Evolutionary conservation across 1,140 invertebrate species (phyloP).

Genomic region (Drosophila kohkoa): DNA sequence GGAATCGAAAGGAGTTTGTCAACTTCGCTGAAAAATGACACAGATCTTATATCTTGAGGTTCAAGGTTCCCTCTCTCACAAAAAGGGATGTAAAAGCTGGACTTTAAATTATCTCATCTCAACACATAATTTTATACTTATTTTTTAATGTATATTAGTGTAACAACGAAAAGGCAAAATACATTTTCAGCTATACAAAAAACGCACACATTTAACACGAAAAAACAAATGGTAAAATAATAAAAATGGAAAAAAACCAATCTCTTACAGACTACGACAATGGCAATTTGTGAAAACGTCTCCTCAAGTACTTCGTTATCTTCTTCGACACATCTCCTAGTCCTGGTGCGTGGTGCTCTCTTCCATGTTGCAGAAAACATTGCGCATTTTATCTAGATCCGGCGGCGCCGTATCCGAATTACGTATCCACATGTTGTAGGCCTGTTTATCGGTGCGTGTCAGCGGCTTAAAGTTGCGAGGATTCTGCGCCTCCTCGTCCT

Average conservation of each 20-base stretch:
- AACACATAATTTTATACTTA: constrained; percentile 9
- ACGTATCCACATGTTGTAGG: constrained; percentile 80
- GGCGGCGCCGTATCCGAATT: constrained; percentile 81
- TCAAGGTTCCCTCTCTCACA: constrained; percentile 17
- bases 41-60: constrained; percentile 11
- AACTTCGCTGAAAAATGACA: constrained; percentile 36
- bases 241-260: constrained; percentile 27
- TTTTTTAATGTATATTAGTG: constrained; percentile 51
- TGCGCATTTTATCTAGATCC: constrained; percentile 80
- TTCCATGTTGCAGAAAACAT: constrained; percentile 79
- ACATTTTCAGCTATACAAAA: constrained; percentile 57
- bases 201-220: constrained; percentile 61
- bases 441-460: constrained; percentile 81
- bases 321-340: constrained; percentile 34
- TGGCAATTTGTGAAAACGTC: constrained; percentile 52
- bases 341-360: constrained; percentile 73
- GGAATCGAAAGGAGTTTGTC: constrained; percentile 54
- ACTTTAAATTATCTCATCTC: background rate
- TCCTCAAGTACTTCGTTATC: background rate
- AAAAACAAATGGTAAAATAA: constrained; percentile 30
- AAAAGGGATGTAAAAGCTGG: constrained; percentile 5
- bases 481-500: constrained; percentile 78
- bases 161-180: constrained; percentile 68
- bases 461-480: constrained; percentile 79
- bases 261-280: constrained; percentile 56